These are phyloP conservation scores for Aphelinus atriplicis DNA, from an alignment of 1,140 invertebrate genomes.

Conservation along the genomic window DNA sequence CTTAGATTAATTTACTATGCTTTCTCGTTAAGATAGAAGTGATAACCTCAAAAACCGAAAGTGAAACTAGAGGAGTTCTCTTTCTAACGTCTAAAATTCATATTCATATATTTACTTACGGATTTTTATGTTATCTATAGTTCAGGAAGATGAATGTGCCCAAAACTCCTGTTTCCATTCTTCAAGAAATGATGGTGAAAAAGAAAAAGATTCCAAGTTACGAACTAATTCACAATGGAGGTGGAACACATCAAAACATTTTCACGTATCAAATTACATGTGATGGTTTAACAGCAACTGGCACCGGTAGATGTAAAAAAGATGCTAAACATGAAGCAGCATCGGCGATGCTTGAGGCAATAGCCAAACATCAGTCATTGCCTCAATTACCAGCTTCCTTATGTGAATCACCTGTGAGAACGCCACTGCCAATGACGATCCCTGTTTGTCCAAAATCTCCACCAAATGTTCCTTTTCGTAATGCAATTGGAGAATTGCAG, in stretches of 20 bases:
- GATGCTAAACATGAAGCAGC: conserved; percentile 78
- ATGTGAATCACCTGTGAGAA: conserved; percentile 50
- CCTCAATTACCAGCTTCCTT: conserved; percentile 55
- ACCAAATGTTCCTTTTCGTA: conserved; percentile 51
- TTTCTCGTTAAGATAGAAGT: no score
- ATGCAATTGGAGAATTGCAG: conserved; percentile 58
- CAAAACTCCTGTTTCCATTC: conserved; percentile 77
- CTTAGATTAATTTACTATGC: no score
- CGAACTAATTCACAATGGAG: conserved; percentile 75
- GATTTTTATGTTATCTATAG: no score
- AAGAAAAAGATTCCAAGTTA: conserved; percentile 72
- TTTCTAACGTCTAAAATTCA: no score
- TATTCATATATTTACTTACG: no score
- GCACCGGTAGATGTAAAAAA: conserved; percentile 74
- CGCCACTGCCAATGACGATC: conserved; percentile 41
- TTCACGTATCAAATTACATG: conserved; percentile 73
- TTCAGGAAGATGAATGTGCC: conserved; percentile 26
- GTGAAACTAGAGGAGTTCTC: no score
- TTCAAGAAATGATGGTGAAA: conserved; percentile 78
- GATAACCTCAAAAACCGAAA: no score
- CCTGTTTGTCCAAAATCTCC: conserved; percentile 42
- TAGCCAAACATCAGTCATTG: conserved; percentile 58
- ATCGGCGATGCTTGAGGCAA: conserved; percentile 67
- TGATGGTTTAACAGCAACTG: conserved; percentile 62
- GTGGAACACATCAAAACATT: conserved; percentile 76